phyloP scores from a whole-genome alignment of 2,888 invertebrate species.

The Phorcus lineatus region DNA sequence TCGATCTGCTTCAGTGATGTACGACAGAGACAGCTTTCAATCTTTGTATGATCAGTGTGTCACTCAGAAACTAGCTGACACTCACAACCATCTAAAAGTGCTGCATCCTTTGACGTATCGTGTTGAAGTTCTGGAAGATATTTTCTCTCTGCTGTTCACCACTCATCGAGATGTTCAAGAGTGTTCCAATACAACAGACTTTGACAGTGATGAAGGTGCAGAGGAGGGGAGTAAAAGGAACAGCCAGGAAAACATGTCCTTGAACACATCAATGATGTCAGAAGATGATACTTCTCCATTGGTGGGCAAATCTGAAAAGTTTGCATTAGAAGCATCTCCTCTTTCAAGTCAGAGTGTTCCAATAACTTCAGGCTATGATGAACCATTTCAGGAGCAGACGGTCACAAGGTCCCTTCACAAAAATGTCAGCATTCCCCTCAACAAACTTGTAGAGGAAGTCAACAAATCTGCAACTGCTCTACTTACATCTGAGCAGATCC shows the following conservation, averaged over 20 bases:
- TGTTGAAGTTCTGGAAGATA: conserved; percentile 83
- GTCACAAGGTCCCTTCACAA: not conserved
- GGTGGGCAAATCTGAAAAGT: not conserved
- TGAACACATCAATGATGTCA: conserved; percentile 39
- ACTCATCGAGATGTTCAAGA: conserved; percentile 81
- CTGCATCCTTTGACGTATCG: conserved; percentile 69
- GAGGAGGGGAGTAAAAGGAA: conserved; percentile 41
- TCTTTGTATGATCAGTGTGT: conserved; percentile 57
- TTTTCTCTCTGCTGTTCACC: conserved; percentile 84
- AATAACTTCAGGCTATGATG: conserved; percentile 47
- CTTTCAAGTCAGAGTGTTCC: conserved; percentile 28
- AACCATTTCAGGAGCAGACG: conserved; percentile 46
- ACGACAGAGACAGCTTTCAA: conserved; percentile 43
- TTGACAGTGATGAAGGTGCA: conserved; percentile 57
- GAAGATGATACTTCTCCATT: conserved; percentile 37
- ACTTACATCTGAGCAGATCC: not conserved
- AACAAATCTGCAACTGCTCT: not conserved
- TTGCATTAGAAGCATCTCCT: not conserved
- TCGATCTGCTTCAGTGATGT: not conserved
- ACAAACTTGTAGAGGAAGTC: not conserved
- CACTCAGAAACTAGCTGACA: conserved; percentile 52
- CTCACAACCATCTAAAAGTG: conserved; percentile 53
- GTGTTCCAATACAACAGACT: conserved; percentile 75
- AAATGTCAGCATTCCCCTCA: conserved; percentile 10
- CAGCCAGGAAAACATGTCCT: conserved; percentile 35